Percentiles rank a stretch among this genome's conserved stretches.
Evolutionary conservation across 2,888 invertebrate species (phyloP).

Genomic region (Lasius fuliginosus): DNA sequence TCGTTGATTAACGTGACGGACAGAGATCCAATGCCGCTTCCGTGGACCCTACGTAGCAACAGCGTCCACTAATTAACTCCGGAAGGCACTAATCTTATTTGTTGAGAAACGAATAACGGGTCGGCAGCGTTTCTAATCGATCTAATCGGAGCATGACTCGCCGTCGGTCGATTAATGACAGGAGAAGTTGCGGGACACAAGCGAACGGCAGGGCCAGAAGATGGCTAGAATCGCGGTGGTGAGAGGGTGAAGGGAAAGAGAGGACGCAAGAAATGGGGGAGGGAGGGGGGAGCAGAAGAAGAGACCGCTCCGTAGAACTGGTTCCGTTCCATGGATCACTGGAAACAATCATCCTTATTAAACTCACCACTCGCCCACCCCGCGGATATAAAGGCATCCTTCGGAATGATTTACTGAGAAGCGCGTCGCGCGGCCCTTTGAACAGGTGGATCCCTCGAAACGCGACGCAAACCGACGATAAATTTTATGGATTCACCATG

Average conservation of each 20-base stretch:
- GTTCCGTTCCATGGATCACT: constrained; percentile 77
- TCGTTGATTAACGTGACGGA: constrained; percentile 27
- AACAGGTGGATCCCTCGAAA: constrained; percentile 70
- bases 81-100: constrained; percentile 70
- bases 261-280: background rate
- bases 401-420: constrained; percentile 79
- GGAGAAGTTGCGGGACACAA: constrained; percentile 70
- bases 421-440: constrained; percentile 63
- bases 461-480: constrained; percentile 44
- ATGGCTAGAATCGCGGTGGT: constrained; percentile 20
- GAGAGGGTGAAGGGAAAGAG: constrained; percentile 4
- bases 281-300: constrained; percentile 39
- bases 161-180: constrained; percentile 77
- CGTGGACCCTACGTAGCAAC: constrained; percentile 43
- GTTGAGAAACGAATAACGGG: constrained; percentile 73
- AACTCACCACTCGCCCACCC: constrained; percentile 77
- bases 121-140: constrained; percentile 73
- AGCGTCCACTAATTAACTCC: constrained; percentile 67
- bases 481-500: constrained; percentile 51
- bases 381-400: constrained; percentile 76
- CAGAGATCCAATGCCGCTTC: constrained; percentile 37
- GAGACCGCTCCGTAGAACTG: constrained; percentile 72
- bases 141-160: constrained; percentile 73
- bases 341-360: constrained; percentile 83
- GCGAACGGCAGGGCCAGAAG: constrained; percentile 19